Base-by-base conservation (phyloP, 2,888 invertebrate genomes). In the Megaustenia siamemsis region DNA sequence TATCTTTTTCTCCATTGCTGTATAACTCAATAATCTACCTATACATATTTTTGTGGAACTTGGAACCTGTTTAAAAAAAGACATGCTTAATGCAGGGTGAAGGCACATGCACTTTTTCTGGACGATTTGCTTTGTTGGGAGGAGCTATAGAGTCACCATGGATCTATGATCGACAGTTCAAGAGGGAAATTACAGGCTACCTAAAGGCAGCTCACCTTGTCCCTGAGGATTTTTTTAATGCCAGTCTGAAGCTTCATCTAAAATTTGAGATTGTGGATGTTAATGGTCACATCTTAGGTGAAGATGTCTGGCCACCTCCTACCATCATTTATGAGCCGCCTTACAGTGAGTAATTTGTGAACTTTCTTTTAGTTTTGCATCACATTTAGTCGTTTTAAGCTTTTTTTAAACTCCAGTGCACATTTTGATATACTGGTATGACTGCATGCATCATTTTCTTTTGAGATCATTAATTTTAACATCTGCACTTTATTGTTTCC, bases 101-200 rank as follows among this genome's bases (percentile, higher is more conserved):
- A 0, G 45, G 45, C n/a, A 56, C 60, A 38, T 86, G 86, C 68
- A 60, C 45, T 6, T 49, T 38, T 1, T 85, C 86, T 21, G 87
- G 86, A 10, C 56, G 43, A 8, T 77, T 87, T 82, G 80, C 82
- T 43, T 56, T 87, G 32, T 81, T 87, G 38, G 87, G 87, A 21
- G 77, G 88, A 35, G 32, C 76, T 12, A 76, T 68, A 24, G 88
- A 88, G 77, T 86, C 88, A 86, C 86, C 88, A 24, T 88, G 88
- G 88, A 53, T 86, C 10, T 88, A 86, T 53, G 88, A 88, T 80
- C 84, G 88, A 1, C 56, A 84, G 43, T 88, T 45, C 86, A 88
- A 82, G 69, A 81, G 71, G 35, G 88, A 88, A 66, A 86, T 88
- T 73, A 88, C 88, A 6, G 21, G 66, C 28, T 86, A 77, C 12